A percentile compares a stretch with the other conserved stretches of the same genome.
Conservation (phyloP, 2,113 vertebrate species). For the Bagarius yarrelli region DNA sequence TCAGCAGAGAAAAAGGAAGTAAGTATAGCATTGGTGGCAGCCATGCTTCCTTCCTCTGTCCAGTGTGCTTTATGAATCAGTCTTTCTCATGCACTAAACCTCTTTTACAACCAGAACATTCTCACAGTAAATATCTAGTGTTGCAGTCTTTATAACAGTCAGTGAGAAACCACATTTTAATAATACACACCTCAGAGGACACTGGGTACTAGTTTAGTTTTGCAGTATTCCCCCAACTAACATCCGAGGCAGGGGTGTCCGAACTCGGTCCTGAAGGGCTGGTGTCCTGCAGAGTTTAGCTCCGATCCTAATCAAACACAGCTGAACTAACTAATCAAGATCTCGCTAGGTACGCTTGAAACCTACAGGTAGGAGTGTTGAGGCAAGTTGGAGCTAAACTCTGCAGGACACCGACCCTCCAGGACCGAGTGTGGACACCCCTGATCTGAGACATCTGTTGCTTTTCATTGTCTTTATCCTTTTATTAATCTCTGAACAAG, state of each 20-base stretch:
- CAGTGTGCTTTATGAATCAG: conserved; percentile 44
- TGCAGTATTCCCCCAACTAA: background rate
- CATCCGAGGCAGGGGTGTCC: too few relatives aligned
- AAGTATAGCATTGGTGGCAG: conserved; percentile 9
- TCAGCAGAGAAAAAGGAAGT: conserved; percentile 34
- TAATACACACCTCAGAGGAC: background rate
- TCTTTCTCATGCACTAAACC: conserved; percentile 2
- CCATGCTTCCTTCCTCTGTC: conserved; percentile 47
- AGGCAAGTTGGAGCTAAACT: too few relatives aligned
- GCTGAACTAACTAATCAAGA: too few relatives aligned
- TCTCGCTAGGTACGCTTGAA: too few relatives aligned
- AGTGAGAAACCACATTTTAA: background rate
- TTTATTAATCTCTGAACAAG: background rate
- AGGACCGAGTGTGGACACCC: too few relatives aligned
- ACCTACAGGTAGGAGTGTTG: too few relatives aligned
- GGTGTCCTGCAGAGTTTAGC: too few relatives aligned
- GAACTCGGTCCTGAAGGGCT: too few relatives aligned
- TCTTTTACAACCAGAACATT: conserved; percentile 12
- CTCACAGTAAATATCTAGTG: background rate
- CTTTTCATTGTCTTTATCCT: background rate
- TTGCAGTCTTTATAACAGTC: conserved; percentile 1
- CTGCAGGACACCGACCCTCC: too few relatives aligned
- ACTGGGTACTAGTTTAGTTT: background rate
- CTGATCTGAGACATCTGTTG: background rate
- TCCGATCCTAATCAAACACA: too few relatives aligned